phyloP scores from a whole-genome alignment of 2,888 invertebrate species.

The Esperia sulphurella region DNA sequence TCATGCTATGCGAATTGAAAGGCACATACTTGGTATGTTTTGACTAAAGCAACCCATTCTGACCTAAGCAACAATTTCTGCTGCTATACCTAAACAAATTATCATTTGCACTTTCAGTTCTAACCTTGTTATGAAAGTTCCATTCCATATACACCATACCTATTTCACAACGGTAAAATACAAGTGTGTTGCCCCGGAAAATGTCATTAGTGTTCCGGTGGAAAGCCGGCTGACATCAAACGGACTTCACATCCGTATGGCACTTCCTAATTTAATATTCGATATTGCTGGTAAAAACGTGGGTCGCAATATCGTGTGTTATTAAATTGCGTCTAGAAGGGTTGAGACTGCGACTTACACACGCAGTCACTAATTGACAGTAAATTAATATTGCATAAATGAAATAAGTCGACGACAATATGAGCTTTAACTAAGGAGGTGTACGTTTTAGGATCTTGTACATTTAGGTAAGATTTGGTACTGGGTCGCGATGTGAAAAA shows the following conservation, averaged over 20 bases:
- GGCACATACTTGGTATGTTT: no score
- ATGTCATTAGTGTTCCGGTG: constrained; percentile 65
- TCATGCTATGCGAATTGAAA: no score
- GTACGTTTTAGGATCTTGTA: not conserved
- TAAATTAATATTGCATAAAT: not conserved
- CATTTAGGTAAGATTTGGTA: no score
- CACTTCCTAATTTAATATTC: constrained; percentile 70
- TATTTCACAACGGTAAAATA: constrained; percentile 19
- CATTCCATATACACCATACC: not conserved
- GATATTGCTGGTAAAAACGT: constrained; percentile 66
- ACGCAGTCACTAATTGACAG: constrained; percentile 15
- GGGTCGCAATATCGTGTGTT: constrained; percentile 50
- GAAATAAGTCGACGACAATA: no score
- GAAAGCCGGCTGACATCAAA: constrained; percentile 65
- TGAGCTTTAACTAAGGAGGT: no score
- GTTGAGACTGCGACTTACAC: constrained; percentile 29
- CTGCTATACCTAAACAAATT: not conserved
- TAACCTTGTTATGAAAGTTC: not conserved
- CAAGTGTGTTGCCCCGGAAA: constrained; percentile 55
- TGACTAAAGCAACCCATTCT: no score
- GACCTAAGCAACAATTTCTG: no score
- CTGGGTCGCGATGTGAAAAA: no score
- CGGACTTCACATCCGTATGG: constrained; percentile 63
- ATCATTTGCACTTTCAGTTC: not conserved
- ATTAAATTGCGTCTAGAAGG: constrained; percentile 61